Percentiles rank a stretch among this genome's conserved stretches.
Evolutionary conservation across 2,113 vertebrate species (phyloP).

Genomic region (Pelusios castaneus): DNA sequence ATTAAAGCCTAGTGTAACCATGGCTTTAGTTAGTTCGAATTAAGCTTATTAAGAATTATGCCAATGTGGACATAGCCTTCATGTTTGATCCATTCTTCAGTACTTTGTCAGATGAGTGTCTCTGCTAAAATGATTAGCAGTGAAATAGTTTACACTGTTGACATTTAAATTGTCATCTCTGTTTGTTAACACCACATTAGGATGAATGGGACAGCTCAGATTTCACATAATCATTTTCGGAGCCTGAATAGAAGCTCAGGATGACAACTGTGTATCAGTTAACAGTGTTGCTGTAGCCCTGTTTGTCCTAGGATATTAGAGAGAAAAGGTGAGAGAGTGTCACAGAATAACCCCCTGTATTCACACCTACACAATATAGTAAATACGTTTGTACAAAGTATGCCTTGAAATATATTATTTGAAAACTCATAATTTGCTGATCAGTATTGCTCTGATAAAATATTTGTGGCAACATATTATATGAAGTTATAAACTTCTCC

Average conservation of each 20-base stretch:
- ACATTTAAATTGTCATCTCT: neutral
- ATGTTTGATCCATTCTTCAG: no score
- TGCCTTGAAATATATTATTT: neutral
- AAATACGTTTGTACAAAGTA: neutral
- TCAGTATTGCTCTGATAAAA: neutral
- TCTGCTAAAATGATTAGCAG: neutral
- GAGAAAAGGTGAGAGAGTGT: neutral
- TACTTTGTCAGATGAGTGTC: neutral
- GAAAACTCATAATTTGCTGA: neutral
- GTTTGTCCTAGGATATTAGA: neutral
- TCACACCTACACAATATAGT: neutral
- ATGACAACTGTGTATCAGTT: neutral
- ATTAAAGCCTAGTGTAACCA: no score
- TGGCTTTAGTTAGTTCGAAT: no score
- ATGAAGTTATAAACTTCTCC: neutral
- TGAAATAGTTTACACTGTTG: neutral
- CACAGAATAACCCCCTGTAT: neutral
- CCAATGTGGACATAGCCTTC: no score
- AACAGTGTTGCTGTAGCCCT: neutral
- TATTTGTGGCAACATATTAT: neutral
- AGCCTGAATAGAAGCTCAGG: neutral
- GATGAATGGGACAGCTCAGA: neutral
- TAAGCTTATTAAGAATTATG: no score
- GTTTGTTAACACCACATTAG: accelerated
- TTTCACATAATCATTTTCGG: neutral